Evolutionary conservation across 1,140 invertebrate genomes (phyloP), one percentile per base, ranked within the genome.

Genomic region (Zaprionus africanus): DNA sequence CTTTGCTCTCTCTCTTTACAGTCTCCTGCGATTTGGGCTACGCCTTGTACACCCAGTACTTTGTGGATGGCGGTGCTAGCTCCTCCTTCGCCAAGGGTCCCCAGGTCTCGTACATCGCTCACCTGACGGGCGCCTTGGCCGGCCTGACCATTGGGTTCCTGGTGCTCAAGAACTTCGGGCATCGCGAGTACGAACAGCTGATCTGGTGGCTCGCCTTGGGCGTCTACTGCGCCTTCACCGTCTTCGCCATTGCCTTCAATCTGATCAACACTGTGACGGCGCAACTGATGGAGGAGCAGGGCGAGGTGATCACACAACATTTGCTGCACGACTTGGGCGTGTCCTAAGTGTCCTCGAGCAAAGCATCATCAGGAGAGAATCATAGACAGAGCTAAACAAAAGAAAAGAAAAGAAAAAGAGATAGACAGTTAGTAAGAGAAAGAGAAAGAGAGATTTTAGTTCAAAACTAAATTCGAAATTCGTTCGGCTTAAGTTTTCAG

Each of bases 121-220:
- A 99, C 93, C 93, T 99, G 74, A 98, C 97, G 38, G 98, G 98
- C 53, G 97, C 97, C 1, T 92, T 98, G 58, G 97, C 97, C 7
- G 97, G 97, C 6, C 95, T 98, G 34, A 98, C 97, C 4, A 96
- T 98, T 78, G 97, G 97, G 1, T 95, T 99, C 11, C 94, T 99
- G 26, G 98, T 99, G 43, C 93, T 99, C 54, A 99, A 99, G 93
- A 99, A 99, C 94, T 98, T 99, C 92, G 97, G 99, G 87, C 97
- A 98, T 92, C 96, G 97, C 67, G 94, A 98, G 1, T 97, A 98
- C 93, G 97, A 98, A 92, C 96, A 98, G 90, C 94, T 99, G 51
- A 95, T 99, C 67, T 99, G 98, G 97, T 99, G 98, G 98, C 95
- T 98, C 72, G 98, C 98, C 4, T 93, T 99, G 4, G 97, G 97